Evolutionary conservation across 2,113 vertebrate genomes (phyloP), one percentile per base, ranked within the genome.

Genomic region (Percopsis transmontana): DNA sequence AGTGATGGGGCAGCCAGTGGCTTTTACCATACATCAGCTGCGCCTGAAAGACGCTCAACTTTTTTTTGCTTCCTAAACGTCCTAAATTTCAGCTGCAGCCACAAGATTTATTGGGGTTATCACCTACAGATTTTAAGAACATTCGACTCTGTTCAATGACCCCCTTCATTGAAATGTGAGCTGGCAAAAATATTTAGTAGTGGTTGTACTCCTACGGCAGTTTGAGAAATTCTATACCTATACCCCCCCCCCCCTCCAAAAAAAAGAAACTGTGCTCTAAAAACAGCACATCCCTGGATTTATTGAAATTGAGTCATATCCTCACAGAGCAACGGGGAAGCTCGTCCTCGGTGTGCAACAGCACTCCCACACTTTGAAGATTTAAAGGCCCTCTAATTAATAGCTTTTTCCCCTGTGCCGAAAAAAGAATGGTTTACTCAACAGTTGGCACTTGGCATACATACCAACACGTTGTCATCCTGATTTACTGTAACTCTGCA

Each of bases 381-480:
- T 82, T 90, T 86, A 85, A 90, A 88, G 86, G 85, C 78, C 79
- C 76, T 90, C 77, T 91, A 90, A 91, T 91, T 90, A 89, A 90
- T 91, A 85, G 87, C 82, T 88, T 89, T 51, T 76, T 23, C 71
- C 85, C 77, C 76, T 72, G 77, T 66, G 72, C 73, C 68, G 71
- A 84, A 77, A 53, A 24, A 85, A 85, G 82, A 89, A 88, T 72
- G 73, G 72, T 87, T 88, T 85, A 85, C 84, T 86, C 85, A 89
- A 87, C 85, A 84, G 86, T 89, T 89, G 85, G 87, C 87, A 91
- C 85, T 88, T 81, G 87, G 85, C 84, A 79, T 79, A 83, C 85
- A 90, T 91, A 89, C 88, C 87, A 87, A 88, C 88, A 90, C 86
- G 42, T 87, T 87, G 89, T 88, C 86, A 84, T 88, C 87, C 80